Conservation (phyloP, 1,140 invertebrate genomes). For the Gerris buenoi region DNA sequence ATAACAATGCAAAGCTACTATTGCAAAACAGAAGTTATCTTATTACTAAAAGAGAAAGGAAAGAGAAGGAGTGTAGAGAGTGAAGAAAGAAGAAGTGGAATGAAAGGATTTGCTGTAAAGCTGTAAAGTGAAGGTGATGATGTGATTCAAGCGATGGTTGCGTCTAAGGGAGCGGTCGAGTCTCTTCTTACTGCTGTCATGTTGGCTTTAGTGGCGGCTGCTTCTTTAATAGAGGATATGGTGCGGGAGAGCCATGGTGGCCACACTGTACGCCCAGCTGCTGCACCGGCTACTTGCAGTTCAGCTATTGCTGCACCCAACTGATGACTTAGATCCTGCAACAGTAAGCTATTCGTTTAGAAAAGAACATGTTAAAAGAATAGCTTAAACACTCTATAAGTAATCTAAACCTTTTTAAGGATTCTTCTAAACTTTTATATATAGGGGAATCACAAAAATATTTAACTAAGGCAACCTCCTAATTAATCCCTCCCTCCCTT, state of each 20-base stretch:
- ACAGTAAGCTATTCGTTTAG: too few relatives aligned
- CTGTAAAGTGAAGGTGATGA: background rate
- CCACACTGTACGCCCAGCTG: slow-evolving; percentile 52
- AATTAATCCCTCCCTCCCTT: background rate
- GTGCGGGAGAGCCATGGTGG: slow-evolving; percentile 84
- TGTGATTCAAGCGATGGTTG: background rate
- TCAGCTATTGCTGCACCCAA: slow-evolving; percentile 66
- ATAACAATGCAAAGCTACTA: too few relatives aligned
- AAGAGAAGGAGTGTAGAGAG: too few relatives aligned
- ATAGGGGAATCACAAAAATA: background rate
- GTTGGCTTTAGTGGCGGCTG: slow-evolving; percentile 27
- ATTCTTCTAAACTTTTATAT: slow-evolving; percentile 11
- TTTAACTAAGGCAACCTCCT: background rate
- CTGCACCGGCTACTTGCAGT: slow-evolving; percentile 43
- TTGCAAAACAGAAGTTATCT: too few relatives aligned
- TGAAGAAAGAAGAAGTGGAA: too few relatives aligned
- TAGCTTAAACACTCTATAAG: slow-evolving; percentile 9
- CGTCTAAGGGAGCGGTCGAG: background rate
- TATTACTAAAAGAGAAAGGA: too few relatives aligned
- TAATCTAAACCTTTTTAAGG: slow-evolving; percentile 3
- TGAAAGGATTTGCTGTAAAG: background rate
- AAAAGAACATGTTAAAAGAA: too few relatives aligned
- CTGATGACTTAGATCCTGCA: slow-evolving; percentile 81
- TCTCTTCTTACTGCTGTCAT: slow-evolving; percentile 9
- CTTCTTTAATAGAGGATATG: slow-evolving; percentile 53